Evolutionary conservation across 1,140 invertebrate genomes (phyloP).

Genomic region (Sarcophaga bullata): DNA sequence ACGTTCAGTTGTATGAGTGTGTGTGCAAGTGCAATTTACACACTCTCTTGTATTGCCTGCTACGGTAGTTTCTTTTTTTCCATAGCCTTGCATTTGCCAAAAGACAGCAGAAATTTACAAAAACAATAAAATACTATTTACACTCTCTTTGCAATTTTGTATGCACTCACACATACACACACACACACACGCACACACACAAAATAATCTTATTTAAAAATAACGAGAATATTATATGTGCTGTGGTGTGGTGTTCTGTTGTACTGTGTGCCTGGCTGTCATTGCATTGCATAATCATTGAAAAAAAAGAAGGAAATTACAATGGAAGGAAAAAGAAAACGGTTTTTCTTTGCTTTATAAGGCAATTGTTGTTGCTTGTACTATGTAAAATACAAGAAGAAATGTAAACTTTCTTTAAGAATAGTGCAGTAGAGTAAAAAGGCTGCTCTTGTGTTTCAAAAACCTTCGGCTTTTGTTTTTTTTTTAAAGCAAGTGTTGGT

Average conservation of each 20-base stretch:
- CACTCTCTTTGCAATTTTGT: neutral
- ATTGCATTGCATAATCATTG: slow-evolving; percentile 8
- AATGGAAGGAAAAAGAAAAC: neutral
- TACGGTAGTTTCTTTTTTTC: too few species aligned
- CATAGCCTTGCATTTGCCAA: neutral
- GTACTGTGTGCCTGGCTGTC: too few species aligned
- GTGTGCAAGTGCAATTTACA: neutral
- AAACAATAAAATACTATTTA: neutral
- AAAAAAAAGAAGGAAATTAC: neutral
- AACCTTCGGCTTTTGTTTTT: too few species aligned
- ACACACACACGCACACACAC: neutral
- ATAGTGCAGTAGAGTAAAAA: too few species aligned
- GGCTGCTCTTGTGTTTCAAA: too few species aligned
- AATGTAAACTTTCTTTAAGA: too few species aligned
- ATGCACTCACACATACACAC: neutral
- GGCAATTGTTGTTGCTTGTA: too few species aligned
- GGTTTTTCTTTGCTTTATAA: too few species aligned
- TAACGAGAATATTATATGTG: slow-evolving; percentile 25
- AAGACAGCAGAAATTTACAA: slow-evolving; percentile 8
- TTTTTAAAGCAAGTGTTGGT: too few species aligned
- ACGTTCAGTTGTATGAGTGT: neutral
- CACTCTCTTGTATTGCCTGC: too few species aligned
- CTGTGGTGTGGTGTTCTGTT: too few species aligned
- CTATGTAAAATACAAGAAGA: too few species aligned
- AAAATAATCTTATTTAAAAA: slow-evolving; percentile 37